phyloP scores from a whole-genome alignment of 2,888 invertebrate species.

The Plusia festucae region DNA sequence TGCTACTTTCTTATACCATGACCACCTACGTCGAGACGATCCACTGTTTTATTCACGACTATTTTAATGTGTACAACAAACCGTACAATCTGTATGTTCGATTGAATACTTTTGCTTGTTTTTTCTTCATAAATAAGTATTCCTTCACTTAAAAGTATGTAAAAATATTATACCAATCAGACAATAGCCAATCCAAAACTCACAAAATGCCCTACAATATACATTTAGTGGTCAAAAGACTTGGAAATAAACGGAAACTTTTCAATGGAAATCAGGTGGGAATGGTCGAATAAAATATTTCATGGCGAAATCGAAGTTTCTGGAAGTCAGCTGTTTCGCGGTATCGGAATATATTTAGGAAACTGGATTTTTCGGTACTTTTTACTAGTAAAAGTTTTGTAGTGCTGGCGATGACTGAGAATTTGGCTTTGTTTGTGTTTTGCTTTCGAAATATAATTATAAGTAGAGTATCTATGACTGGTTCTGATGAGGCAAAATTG shows the following conservation, averaged over 20 bases:
- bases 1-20: constrained; percentile 4
- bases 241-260: constrained; percentile 36
- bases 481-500: no score
- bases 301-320: constrained; percentile 31
- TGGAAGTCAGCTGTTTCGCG: constrained; percentile 40
- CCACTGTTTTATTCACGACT: constrained; percentile 50
- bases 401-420: background rate
- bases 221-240: constrained; percentile 37
- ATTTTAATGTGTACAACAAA: constrained; percentile 38
- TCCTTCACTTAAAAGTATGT: background rate
- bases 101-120: constrained; percentile 40
- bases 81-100: constrained; percentile 31
- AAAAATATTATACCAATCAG: background rate
- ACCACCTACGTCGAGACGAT: constrained; percentile 32
- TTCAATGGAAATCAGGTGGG: constrained; percentile 50
- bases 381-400: background rate
- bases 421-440: background rate
- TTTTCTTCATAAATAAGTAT: constrained; percentile 43
- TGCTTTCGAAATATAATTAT: no score
- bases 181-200: constrained; percentile 13
- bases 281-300: constrained; percentile 49
- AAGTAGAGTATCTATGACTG: no score
- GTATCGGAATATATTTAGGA: constrained; percentile 41
- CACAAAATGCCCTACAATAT: constrained; percentile 37
- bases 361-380: constrained; percentile 23